Evolutionary conservation across 1,140 invertebrate genomes (phyloP), one percentile per base, ranked within the genome.

Genomic region (Tenebrio molitor): DNA sequence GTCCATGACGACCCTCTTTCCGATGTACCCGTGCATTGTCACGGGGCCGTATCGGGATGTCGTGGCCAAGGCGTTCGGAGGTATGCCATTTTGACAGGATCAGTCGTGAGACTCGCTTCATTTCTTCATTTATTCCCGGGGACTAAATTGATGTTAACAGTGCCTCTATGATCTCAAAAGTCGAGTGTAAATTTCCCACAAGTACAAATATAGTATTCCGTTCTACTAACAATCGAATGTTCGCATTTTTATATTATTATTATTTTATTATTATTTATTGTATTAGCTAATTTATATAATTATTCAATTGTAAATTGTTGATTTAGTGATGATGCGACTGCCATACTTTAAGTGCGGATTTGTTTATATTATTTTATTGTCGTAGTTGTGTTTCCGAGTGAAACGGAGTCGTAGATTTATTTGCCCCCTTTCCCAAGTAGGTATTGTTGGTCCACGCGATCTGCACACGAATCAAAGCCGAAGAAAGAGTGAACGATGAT

Each of bases 1-100:
- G 85, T 92, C 92, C 46, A 92, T 91, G 90, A 93, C 92, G n/a
- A 93, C 92, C 16, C 83, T 93, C 73, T 93, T 93, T 80, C 92
- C 92, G 15, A 93, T 93, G 92, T 91, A 93, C 82, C 91, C 91
- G 2, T 94, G 92, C 79, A 85, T 92, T 83, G 91, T 93, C 79
- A 93, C 92, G 16, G 92, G 92, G 53, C 91, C 92, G 15, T 93
- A 93, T 83, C 92, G 93, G 25, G 25, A 29, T 3, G 25, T 29
- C 8, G 3, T 29, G 25, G 25, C 25, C 3, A 29, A 29, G n/a
- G 12, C 36, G 36, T 39, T 39, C 12, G 46, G 46, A 53, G 46
- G 46, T 53, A 53, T 53, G 46, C 19, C 19, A 53, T 53, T 53
- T 21, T 53, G 46, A 25, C n/a, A 25, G 50, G 50, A 50, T 29